These are phyloP conservation scores for Danio aesculapii DNA, from an alignment of 2,797 vertebrate genomes.

Conservation along the genomic window DNA sequence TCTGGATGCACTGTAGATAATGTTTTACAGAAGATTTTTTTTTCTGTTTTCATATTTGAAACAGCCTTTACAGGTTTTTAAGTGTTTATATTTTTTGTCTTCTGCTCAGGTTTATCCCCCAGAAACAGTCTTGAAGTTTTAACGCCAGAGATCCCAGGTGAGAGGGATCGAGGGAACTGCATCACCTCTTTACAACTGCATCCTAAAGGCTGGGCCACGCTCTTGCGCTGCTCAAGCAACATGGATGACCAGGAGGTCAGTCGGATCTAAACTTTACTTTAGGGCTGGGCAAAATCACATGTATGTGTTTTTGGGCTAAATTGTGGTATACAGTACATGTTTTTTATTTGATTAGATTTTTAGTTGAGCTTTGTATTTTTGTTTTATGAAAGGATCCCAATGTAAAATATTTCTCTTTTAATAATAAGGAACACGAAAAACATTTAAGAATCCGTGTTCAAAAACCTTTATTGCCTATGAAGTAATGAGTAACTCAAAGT, in stretches of 20 bases:
- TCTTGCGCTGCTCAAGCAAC: conserved; percentile 97
- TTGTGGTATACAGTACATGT: too few relatives aligned
- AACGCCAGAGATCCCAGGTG: conserved; percentile 92
- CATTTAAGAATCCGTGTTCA: neutral
- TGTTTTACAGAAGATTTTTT: too few relatives aligned
- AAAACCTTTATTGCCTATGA: too few relatives aligned
- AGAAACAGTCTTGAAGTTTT: conserved; percentile 97
- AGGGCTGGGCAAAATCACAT: too few relatives aligned
- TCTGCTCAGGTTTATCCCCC: conserved; percentile 86
- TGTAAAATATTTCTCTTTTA: too few relatives aligned
- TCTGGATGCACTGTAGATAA: too few relatives aligned
- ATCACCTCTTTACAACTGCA: conserved; percentile 98
- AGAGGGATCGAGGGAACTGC: conserved; percentile 95
- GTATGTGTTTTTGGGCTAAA: too few relatives aligned
- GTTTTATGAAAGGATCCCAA: too few relatives aligned
- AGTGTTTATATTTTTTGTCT: neutral
- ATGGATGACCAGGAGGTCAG: conserved; percentile 96
- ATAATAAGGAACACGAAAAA: too few relatives aligned
- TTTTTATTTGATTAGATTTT: too few relatives aligned
- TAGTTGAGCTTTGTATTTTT: too few relatives aligned
- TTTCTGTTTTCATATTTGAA: neutral
- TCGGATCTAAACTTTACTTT: neutral
- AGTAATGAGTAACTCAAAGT: too few relatives aligned
- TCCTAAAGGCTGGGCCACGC: conserved; percentile 96
- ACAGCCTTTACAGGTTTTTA: neutral